Evolutionary conservation across 2,888 invertebrate genomes (phyloP), one percentile per base, ranked within the genome.

Genomic region (Epinotia demarniana): DNA sequence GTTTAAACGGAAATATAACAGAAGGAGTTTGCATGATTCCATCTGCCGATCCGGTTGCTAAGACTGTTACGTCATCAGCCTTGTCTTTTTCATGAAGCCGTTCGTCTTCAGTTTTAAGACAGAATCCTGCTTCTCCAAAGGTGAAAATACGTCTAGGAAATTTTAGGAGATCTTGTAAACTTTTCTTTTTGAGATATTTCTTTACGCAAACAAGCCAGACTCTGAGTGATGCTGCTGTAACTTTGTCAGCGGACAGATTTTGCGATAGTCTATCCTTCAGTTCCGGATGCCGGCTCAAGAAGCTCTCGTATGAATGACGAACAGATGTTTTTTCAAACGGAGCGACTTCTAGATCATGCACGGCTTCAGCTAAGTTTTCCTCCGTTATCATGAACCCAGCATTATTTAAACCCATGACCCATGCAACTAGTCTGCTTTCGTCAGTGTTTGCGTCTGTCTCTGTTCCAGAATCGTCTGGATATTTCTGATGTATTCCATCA

Each of bases 21-120:
- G 55, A 57, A n/a, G 68, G 58, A 39, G 43, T 2, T 16, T 68
- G 68, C 12, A 68, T 19, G 1, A 11, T 23, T 0, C 68, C 57
- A 68, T 68, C 68, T 11, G 68, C 68, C 1, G 68, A 68, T 9
- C 23, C 58, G 3, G 68, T 43, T 23, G 46, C 43, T 5, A 57
- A 39, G 23, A 68, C 58, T n/a, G 57, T 68, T 6, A 68, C 3
- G 18, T 68, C 67, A 1, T 67, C 19, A 58, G n/a, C 43, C 11
- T 4, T 33, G 18, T 57, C 13, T 2, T 6, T 55, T 18, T 18
- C 53, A n/a, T 33, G 23, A 57, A 60, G 6, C 1, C 6, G 9
- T 18, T 39, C 18, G 6, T 11, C 33, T 18, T 23, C 13, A 67
- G 33, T 2, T 3, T 11, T 23, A 16, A 68, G 8, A 43, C 19